These are phyloP conservation scores for Bombus balteatus DNA, from an alignment of 1,140 invertebrate species.

Conservation along the genomic window DNA sequence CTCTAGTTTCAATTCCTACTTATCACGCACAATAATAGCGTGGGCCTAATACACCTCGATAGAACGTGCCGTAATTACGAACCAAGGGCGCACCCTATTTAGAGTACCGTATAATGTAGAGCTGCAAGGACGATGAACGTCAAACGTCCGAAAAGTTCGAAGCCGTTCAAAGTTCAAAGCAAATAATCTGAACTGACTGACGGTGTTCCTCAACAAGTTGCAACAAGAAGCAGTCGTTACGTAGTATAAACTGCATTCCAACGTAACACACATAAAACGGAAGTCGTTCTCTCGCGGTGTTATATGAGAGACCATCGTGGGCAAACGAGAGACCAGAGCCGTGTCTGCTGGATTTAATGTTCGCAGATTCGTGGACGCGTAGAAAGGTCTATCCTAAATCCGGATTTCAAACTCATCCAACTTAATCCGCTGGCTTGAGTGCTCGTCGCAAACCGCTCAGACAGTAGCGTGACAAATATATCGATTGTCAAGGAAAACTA, in stretches of 20 bases:
- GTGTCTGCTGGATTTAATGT: conserved; percentile 51
- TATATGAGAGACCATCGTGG: background rate
- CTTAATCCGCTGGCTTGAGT: conserved; percentile 49
- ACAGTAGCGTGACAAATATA: conserved; percentile 46
- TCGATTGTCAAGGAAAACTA: conserved; percentile 54
- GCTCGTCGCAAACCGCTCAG: conserved; percentile 59
- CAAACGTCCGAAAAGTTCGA: conserved; percentile 19
- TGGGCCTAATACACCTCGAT: too few species aligned
- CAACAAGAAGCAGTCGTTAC: conserved; percentile 40
- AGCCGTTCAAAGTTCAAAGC: background rate
- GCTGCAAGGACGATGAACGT: conserved; percentile 33
- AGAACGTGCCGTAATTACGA: background rate
- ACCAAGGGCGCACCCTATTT: background rate
- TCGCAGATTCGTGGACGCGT: conserved; percentile 5
- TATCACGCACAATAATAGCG: background rate
- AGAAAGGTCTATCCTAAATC: conserved; percentile 59
- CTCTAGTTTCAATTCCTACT: background rate
- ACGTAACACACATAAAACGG: conserved; percentile 42
- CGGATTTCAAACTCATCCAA: conserved; percentile 60
- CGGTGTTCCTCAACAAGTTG: conserved; percentile 60
- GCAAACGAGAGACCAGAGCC: background rate
- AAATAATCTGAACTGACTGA: background rate
- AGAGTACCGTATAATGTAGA: conserved; percentile 17
- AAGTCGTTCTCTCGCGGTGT: background rate
- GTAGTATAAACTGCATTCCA: conserved; percentile 43